phyloP scores from a whole-genome alignment of 2,113 vertebrate genomes.

The Thermophis baileyi region DNA sequence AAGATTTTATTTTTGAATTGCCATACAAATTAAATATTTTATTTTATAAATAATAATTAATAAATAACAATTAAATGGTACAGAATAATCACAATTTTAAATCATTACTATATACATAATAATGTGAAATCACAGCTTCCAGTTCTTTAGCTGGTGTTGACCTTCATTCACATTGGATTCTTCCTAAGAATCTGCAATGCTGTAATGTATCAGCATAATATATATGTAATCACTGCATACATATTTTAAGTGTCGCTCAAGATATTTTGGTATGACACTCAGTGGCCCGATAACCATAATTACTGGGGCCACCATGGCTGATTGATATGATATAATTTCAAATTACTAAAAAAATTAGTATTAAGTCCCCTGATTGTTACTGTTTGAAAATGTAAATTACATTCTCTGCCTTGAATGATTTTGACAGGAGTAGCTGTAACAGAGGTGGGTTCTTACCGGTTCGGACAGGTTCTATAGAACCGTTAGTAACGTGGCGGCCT shows the following conservation, averaged over 20 bases:
- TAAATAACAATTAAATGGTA: not conserved
- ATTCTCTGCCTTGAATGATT: not conserved
- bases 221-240: no score
- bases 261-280: no score
- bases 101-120: not conserved
- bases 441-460: no score
- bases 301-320: no score
- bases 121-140: not conserved
- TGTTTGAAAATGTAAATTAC: not conserved
- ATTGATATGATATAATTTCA: not conserved
- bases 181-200: not conserved
- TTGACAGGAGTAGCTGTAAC: not conserved
- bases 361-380: not conserved
- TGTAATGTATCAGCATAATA: no score
- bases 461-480: no score
- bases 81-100: not conserved
- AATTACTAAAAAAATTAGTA: not conserved
- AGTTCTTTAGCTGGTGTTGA: not conserved
- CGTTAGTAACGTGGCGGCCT: no score
- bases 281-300: no score
- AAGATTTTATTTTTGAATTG: not conserved
- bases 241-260: no score
- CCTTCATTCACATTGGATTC: not conserved
- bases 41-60: not conserved
- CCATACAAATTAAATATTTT: not conserved